These are phyloP conservation scores for Cataglyphis altisquamis DNA, from an alignment of 2,888 invertebrate genomes.

Conservation along the genomic window DNA sequence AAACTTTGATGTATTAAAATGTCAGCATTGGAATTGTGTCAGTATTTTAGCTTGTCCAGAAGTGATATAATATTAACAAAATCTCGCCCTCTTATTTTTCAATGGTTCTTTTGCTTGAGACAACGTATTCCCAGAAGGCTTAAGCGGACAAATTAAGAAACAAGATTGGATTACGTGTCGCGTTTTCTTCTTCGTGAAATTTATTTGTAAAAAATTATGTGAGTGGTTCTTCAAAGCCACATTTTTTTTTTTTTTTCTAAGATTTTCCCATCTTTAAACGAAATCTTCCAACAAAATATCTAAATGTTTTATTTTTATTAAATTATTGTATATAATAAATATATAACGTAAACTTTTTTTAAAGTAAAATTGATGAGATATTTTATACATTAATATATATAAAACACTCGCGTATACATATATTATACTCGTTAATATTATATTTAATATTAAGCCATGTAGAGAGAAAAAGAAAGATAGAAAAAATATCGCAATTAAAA, in stretches of 20 bases:
- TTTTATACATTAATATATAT: background rate
- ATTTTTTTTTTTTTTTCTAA: background rate
- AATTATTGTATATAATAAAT: background rate
- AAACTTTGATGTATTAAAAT: constrained; percentile 60
- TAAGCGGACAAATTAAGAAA: constrained; percentile 20
- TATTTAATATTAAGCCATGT: constrained; percentile 21
- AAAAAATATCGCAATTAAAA: constrained; percentile 15
- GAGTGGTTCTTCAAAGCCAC: background rate
- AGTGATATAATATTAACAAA: constrained; percentile 70
- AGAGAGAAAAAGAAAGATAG: background rate
- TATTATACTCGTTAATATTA: background rate
- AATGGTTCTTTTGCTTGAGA: constrained; percentile 7
- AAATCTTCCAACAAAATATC: background rate
- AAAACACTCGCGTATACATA: background rate
- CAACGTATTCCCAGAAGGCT: constrained; percentile 43
- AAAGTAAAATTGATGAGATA: background rate
- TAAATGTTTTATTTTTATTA: background rate
- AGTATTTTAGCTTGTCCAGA: constrained; percentile 30
- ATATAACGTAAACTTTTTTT: background rate
- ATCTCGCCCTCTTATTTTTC: constrained; percentile 42
- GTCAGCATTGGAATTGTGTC: constrained; percentile 35
- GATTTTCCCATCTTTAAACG: background rate
- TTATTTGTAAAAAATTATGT: background rate
- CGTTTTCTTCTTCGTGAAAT: background rate
- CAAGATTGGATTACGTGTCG: constrained; percentile 10